phyloP scores from a whole-genome alignment of 2,888 invertebrate genomes.

The Papilio gigon region DNA sequence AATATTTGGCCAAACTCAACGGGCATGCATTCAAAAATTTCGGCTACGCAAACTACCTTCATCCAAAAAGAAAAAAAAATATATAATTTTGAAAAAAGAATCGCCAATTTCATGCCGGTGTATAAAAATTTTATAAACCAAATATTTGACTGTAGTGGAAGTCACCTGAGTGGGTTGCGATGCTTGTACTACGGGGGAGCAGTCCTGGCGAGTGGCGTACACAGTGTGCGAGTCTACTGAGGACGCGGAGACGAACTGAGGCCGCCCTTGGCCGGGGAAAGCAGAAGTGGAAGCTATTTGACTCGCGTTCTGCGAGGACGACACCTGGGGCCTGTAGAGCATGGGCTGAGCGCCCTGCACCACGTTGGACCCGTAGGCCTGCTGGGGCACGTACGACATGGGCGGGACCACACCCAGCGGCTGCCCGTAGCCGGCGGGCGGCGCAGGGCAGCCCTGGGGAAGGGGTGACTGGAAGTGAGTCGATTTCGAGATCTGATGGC shows the following conservation, averaged over 20 bases:
- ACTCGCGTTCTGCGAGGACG: constrained; percentile 55
- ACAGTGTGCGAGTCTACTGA: constrained; percentile 54
- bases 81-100: constrained; percentile 35
- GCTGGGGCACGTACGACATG: constrained; percentile 54
- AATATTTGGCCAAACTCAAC: constrained; percentile 30
- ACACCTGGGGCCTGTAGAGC: constrained; percentile 62
- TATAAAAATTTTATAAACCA: constrained; percentile 17
- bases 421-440: constrained; percentile 43
- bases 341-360: constrained; percentile 64
- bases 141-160: constrained; percentile 20
- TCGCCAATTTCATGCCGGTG: constrained; percentile 44
- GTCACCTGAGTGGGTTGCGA: constrained; percentile 45
- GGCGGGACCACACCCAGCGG: constrained; percentile 59
- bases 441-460: constrained; percentile 35
- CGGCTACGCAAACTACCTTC: constrained; percentile 39
- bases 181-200: constrained; percentile 53
- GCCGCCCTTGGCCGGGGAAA: constrained; percentile 49
- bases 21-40: constrained; percentile 41
- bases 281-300: constrained; percentile 53
- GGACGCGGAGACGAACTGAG: constrained; percentile 55
- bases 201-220: constrained; percentile 64
- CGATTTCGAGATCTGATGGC: constrained; percentile 52
- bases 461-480: constrained; percentile 53
- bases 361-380: constrained; percentile 53
- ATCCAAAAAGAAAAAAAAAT: constrained; percentile 38